A percentile compares a stretch with the other conserved stretches of the same genome.
Evolutionary conservation across 2,888 invertebrate species (phyloP).

Genomic region (Aphidius colemani): DNA sequence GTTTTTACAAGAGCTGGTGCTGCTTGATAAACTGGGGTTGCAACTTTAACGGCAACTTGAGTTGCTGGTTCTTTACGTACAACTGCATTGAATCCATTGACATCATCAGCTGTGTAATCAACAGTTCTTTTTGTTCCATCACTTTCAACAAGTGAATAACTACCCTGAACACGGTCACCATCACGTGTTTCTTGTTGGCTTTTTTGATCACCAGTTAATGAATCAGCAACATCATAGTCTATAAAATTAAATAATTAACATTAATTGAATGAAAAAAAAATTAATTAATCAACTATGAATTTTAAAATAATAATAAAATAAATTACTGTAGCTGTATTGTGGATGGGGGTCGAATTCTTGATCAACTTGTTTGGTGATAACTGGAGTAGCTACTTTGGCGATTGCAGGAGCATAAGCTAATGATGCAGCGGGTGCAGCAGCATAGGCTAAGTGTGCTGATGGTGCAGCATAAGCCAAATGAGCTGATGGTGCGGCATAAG

Average conservation of each 20-base stretch:
- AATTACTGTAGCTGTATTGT: constrained; percentile 53
- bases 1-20: constrained; percentile 37
- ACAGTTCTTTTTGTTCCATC: constrained; percentile 59
- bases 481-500: constrained; percentile 26
- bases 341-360: constrained; percentile 40
- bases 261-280: too few relatives aligned
- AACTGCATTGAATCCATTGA: constrained; percentile 55
- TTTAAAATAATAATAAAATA: too few relatives aligned
- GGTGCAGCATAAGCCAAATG: constrained; percentile 28
- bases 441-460: constrained; percentile 24
- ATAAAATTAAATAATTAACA: too few relatives aligned
- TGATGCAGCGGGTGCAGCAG: constrained; percentile 46
- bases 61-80: constrained; percentile 51
- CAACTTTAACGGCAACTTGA: constrained; percentile 55
- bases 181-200: constrained; percentile 52
- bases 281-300: too few relatives aligned
- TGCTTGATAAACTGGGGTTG: constrained; percentile 32
- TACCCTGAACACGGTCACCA: constrained; percentile 55
- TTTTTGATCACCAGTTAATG: constrained; percentile 53
- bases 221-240: constrained; percentile 43
- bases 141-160: constrained; percentile 60
- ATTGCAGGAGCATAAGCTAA: too few relatives aligned
- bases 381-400: constrained; percentile 27
- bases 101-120: constrained; percentile 53
- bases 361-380: constrained; percentile 49